Base-by-base conservation (phyloP, 2,113 vertebrate genomes). In the Platanista minor region DNA sequence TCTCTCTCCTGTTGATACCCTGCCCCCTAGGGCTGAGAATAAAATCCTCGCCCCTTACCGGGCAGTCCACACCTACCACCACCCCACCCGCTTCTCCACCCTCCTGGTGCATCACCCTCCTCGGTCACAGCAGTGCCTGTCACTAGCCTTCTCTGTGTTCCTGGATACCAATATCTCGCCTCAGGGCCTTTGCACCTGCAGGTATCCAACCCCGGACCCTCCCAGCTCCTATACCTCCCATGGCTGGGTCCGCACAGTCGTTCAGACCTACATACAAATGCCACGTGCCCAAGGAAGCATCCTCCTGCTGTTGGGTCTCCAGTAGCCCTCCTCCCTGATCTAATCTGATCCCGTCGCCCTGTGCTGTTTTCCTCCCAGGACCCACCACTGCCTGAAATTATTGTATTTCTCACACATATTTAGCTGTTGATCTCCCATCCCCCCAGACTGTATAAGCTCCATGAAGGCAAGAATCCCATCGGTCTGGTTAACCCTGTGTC, bases 61-160 rank as follows among this genome's bases (percentile, higher is more conserved):
- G 1, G 4, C 20, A 15, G 41, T 31, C 15, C 14, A 15, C 6
- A 6, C 18, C 67, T 10, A 39, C 6, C 14, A 43, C 33, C 5
- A 8, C 72, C 57, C 64, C 1, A 6, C 21, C n/a, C 0, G 0
- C 13, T 4, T 21, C 36, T 4, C 11, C 4, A 3, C 4, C 7
- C 33, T 72, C 81, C 18, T 11, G 9, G 11, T 0, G 0, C 31
- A 1, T 21, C 6, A 17, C 39, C 57, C 5, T 36, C 83, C 36
- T 13, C 13, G 0, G 0, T 8, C 25, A 25, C 52, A 71, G 14
- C 36, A 27, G 21, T 9, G 2, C 29, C 12, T 41, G 31, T 41
- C 18, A 3, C n/a, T 25, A 25, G 52, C 49, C 43, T 54, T 59
- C 39, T 39, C 41, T 74, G 64, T 74, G 6, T n/a, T 69, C 21